phyloP scores from a whole-genome alignment of 2,888 invertebrate species.

The Hypsopygia costalis region DNA sequence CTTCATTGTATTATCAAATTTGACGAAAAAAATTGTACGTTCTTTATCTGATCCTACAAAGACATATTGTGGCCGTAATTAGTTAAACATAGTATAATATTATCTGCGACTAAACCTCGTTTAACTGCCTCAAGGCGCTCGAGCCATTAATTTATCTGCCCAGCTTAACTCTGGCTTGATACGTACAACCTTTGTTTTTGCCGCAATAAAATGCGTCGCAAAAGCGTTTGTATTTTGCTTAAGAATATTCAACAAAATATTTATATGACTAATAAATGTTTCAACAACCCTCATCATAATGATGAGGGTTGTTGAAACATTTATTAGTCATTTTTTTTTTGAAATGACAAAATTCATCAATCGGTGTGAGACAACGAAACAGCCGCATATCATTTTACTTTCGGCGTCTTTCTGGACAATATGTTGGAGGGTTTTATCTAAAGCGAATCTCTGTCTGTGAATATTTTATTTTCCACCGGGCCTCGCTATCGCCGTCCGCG shows the following conservation, averaged over 20 bases:
- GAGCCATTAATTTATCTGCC: constrained; percentile 1
- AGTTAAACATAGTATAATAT: constrained; percentile 7
- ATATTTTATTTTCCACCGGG: constrained; percentile 54
- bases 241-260: neutral
- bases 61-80: neutral
- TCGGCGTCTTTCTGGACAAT: constrained; percentile 23
- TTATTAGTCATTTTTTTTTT: neutral
- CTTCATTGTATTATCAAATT: constrained; percentile 8
- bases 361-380: neutral
- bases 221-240: neutral
- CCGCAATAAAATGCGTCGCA: neutral
- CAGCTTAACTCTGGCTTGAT: constrained; percentile 1
- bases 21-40: neutral
- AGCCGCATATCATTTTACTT: constrained; percentile 11
- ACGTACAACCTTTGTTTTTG: neutral
- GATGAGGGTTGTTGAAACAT: neutral
- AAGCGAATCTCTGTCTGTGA: constrained; percentile 39
- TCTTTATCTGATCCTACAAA: neutral
- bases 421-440: constrained; percentile 32
- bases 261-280: neutral
- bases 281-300: neutral
- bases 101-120: too few species aligned
- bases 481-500: constrained; percentile 49
- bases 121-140: constrained; percentile 1
- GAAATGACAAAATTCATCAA: neutral